Evolutionary conservation across 2,113 vertebrate genomes (phyloP).

Genomic region (Gallinago media): DNA sequence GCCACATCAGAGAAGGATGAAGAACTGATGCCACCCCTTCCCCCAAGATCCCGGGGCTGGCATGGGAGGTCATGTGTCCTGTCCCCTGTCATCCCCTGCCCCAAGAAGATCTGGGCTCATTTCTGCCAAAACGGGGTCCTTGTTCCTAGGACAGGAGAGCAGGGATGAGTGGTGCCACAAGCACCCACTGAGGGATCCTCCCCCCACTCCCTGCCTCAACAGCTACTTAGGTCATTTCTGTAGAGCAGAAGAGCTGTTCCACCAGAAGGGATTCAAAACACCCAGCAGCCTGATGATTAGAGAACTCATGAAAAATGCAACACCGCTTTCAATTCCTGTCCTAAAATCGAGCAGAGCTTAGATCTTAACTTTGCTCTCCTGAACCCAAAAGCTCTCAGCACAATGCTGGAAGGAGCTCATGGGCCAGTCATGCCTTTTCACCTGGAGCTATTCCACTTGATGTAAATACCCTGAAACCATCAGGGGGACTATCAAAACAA

Average conservation of each 20-base stretch:
- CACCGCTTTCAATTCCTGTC: not conserved
- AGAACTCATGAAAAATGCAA: not conserved
- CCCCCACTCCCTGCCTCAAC: not conserved
- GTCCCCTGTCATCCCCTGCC: not conserved
- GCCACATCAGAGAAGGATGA: not conserved
- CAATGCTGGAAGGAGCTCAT: not conserved
- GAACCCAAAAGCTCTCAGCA: not conserved
- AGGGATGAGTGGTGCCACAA: not conserved
- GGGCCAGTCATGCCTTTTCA: not conserved
- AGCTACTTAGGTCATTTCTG: accelerated
- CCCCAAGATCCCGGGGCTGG: not conserved
- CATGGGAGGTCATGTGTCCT: not conserved
- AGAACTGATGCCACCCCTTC: not conserved
- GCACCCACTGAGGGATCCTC: not conserved
- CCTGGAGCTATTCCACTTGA: not conserved
- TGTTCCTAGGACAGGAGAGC: too few species aligned
- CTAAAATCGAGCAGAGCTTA: not conserved
- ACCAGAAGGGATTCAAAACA: not conserved
- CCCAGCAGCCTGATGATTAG: not conserved
- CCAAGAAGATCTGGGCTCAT: accelerated
- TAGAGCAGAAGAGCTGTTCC: not conserved
- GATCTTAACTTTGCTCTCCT: not conserved
- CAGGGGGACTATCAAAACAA: not conserved
- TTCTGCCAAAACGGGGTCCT: not conserved
- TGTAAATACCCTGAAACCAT: not conserved